Evolutionary conservation across 2,888 invertebrate species (phyloP).

Genomic region (Stratiomys singularior): DNA sequence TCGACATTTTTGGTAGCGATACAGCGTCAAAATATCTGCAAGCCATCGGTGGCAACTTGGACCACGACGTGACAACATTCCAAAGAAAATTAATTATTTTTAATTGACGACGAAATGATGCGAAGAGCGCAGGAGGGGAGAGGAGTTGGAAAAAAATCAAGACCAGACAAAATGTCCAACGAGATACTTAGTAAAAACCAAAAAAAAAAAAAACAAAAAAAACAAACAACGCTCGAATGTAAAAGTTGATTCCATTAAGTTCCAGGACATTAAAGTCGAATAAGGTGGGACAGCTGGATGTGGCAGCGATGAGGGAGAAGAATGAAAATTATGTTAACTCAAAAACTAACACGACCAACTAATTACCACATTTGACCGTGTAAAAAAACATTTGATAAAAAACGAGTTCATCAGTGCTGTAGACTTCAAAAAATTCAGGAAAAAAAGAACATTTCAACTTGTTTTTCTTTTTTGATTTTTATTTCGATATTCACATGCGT

Average conservation of each 20-base stretch:
- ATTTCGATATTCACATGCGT: no score
- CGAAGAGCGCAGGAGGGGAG: background rate
- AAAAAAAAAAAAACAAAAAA: background rate
- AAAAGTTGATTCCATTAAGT: background rate
- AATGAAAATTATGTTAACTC: constrained; percentile 6
- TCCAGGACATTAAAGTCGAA: background rate
- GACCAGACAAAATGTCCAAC: no score
- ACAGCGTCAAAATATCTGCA: background rate
- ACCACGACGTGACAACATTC: constrained; percentile 13
- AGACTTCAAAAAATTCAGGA: no score
- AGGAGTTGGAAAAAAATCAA: background rate
- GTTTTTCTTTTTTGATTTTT: constrained; percentile 38
- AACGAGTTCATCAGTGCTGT: constrained; percentile 28
- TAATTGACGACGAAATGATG: background rate
- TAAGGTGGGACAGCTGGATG: background rate
- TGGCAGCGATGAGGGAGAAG: background rate
- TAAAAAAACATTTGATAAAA: background rate
- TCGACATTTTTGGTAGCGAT: background rate
- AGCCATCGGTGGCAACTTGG: background rate
- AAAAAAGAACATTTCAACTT: no score
- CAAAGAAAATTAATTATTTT: constrained; percentile 29
- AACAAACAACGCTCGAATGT: background rate
- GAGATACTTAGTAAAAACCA: background rate
- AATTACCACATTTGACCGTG: constrained; percentile 7
- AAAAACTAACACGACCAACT: background rate